Evolutionary conservation across 35 echinoderm and acorn worm species (phyloP).

Genomic region (Heliocidaris erythrogramma): DNA sequence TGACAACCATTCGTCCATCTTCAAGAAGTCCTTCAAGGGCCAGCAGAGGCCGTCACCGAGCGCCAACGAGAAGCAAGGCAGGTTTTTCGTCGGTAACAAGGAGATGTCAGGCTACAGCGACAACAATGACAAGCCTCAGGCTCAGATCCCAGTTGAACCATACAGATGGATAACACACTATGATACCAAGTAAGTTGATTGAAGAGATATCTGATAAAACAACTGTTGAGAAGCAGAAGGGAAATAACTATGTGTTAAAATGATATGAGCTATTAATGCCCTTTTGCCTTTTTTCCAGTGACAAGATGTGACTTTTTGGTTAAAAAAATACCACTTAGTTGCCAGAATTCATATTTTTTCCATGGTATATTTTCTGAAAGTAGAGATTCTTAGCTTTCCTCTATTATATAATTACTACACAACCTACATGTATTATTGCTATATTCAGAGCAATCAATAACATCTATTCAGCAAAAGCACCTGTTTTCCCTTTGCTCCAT

Average conservation of each 20-base stretch:
- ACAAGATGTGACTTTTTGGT: too few relatives aligned
- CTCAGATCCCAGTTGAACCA: conserved; percentile 77
- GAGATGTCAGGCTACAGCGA: conserved; percentile 90
- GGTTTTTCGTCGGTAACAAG: conserved; percentile 83
- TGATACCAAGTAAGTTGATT: conserved; percentile 86
- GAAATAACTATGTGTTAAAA: too few relatives aligned
- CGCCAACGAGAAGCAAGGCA: conserved; percentile 78
- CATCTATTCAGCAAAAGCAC: not conserved
- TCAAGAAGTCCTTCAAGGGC: conserved; percentile 88
- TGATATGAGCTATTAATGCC: too few relatives aligned
- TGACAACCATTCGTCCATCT: conserved; percentile 91
- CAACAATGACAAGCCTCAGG: conserved; percentile 87
- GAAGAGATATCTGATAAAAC: not conserved
- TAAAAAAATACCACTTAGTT: too few relatives aligned
- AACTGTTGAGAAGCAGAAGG: too few relatives aligned
- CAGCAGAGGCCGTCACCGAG: conserved; percentile 77
- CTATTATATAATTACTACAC: too few relatives aligned
- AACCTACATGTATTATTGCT: too few relatives aligned
- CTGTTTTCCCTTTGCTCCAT: not conserved
- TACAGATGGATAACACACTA: conserved; percentile 95
- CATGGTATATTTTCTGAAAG: too few relatives aligned
- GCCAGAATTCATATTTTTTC: too few relatives aligned
- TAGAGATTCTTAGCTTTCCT: too few relatives aligned
- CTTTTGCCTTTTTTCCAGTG: too few relatives aligned
- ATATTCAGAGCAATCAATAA: not conserved